Evolutionary conservation across 2,113 vertebrate species (phyloP).

Genomic region (Mustela nigripes): DNA sequence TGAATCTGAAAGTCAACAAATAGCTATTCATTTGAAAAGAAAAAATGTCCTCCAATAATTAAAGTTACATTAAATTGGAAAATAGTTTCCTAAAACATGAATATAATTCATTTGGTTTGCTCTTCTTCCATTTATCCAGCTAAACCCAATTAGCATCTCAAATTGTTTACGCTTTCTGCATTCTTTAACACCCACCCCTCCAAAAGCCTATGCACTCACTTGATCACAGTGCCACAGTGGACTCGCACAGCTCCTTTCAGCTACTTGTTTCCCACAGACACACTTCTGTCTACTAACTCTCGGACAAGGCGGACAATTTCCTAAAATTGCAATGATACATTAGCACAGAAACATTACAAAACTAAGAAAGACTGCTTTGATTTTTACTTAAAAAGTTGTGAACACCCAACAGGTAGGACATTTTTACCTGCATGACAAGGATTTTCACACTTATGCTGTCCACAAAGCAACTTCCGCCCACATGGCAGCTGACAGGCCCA

Average conservation of each 20-base stretch:
- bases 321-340: slow-evolving; percentile 83
- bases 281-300: slow-evolving; percentile 95
- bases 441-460: slow-evolving; percentile 92
- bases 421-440: slow-evolving; percentile 91
- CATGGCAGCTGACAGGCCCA: slow-evolving; percentile 94
- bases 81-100: background rate
- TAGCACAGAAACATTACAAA: slow-evolving; percentile 38
- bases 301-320: slow-evolving; percentile 93
- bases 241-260: slow-evolving; percentile 93
- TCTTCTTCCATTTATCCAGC: background rate
- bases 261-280: slow-evolving; percentile 91
- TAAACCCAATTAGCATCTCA: background rate
- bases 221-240: slow-evolving; percentile 94
- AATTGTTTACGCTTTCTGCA: background rate
- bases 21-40: background rate
- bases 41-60: background rate
- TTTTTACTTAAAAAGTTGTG: background rate
- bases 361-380: slow-evolving; percentile 11
- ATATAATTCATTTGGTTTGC: background rate
- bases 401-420: background rate
- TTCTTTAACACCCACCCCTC: background rate
- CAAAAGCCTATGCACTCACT: slow-evolving; percentile 82
- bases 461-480: slow-evolving; percentile 89
- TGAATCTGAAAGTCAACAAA: slow-evolving; percentile 44
- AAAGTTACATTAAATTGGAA: slow-evolving; percentile 4